phyloP scores from a whole-genome alignment of 2,113 vertebrate species.

The Pteropus alecto region DNA sequence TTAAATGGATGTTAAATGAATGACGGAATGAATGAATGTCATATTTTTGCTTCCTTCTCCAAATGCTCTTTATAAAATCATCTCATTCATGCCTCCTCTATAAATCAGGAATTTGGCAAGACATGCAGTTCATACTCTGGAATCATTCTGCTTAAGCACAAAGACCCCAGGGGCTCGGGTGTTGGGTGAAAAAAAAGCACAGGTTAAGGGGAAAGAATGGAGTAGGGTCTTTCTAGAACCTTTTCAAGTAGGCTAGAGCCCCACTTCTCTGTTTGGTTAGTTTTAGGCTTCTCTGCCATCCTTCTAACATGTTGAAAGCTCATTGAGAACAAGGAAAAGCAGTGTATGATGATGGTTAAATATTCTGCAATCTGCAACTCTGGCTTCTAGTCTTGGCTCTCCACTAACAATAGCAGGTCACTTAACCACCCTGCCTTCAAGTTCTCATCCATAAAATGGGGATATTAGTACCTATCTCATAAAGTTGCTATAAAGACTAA shows the following conservation, averaged over 20 bases:
- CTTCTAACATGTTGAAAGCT: not conserved
- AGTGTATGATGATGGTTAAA: not conserved
- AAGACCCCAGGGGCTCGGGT: not conserved
- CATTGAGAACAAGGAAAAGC: not conserved
- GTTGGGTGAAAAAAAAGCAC: not conserved
- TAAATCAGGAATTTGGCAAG: not conserved
- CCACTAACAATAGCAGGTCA: not conserved
- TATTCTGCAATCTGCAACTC: not conserved
- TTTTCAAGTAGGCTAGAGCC: not conserved
- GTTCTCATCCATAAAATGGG: not conserved
- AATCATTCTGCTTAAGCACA: not conserved
- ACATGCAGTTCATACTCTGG: not conserved
- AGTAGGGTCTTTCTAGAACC: not conserved
- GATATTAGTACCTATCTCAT: not conserved
- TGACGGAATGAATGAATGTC: not conserved
- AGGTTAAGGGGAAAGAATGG: not conserved
- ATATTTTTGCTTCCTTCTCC: not conserved
- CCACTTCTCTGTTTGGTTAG: not conserved
- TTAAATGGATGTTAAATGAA: not conserved
- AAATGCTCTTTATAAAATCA: not conserved
- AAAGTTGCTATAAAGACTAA: not conserved
- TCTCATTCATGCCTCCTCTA: not conserved
- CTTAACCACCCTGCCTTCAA: not conserved
- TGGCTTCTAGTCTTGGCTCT: not conserved
- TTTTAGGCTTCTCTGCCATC: not conserved